phyloP scores from a whole-genome alignment of 2,888 invertebrate species.

The Brachyptera risi region DNA sequence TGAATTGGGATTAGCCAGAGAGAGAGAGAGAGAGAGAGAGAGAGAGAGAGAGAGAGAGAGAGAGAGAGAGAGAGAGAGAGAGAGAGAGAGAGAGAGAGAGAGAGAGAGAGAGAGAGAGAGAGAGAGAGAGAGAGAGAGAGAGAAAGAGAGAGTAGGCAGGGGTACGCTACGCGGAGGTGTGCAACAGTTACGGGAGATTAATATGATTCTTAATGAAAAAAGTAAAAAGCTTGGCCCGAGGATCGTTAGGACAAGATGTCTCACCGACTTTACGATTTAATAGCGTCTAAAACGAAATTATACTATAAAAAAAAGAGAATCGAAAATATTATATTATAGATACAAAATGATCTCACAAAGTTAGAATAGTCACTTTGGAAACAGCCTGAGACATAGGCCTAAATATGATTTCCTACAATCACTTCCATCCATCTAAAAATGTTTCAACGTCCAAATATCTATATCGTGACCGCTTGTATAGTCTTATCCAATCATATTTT shows the following conservation, averaged over 20 bases:
- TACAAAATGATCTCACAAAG: too few species aligned
- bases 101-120: neutral
- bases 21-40: neutral
- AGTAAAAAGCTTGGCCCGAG: neutral
- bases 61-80: neutral
- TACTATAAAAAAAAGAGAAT: too few species aligned
- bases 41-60: neutral
- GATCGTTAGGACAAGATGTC: constrained; percentile 9
- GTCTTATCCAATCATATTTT: constrained; percentile 11
- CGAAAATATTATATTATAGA: too few species aligned
- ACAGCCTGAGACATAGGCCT: neutral
- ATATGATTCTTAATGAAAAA: constrained; percentile 11
- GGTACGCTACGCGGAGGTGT: neutral
- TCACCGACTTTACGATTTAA: constrained; percentile 1
- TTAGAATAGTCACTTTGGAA: too few species aligned
- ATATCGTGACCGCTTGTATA: neutral
- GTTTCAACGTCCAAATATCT: neutral
- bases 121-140: neutral
- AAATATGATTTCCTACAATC: neutral
- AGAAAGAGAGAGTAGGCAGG: too few species aligned
- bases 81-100: neutral
- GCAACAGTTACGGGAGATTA: neutral
- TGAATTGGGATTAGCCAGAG: neutral
- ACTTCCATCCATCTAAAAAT: neutral
- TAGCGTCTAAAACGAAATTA: neutral